Base-by-base conservation (phyloP, 2,113 vertebrate genomes). In the Antidorcas marsupialis region DNA sequence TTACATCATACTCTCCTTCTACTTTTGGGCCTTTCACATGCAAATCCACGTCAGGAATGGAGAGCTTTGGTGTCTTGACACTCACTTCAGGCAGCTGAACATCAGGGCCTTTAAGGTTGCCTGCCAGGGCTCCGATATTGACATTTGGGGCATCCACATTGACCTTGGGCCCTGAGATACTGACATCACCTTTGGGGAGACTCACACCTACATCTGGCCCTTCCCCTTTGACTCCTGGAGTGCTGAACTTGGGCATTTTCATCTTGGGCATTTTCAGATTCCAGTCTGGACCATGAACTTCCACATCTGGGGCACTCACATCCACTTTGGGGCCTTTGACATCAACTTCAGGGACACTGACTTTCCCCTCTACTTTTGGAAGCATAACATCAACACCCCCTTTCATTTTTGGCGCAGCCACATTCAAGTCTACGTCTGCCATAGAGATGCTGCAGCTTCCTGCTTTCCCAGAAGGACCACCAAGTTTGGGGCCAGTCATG, bases 211-310 rank as follows among this genome's bases (percentile, higher is more conserved):
- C 25, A 0, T 89, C 94, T 3, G 93, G 85, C 1, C 67, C 97
- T 47, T 98, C 98, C 5, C 98, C 98, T 98, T 97, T 95, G 43
- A 97, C 7, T 13, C 98, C 97, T 3, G 98, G 96, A 5, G 45
- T 30, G 0, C 89, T 89, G 59, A 98, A 89, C 88, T 98, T 96
- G 0, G 99, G 98, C 97, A 94, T 53, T 52, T 97, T 98, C 43
- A 98, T 94, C 64, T 64, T 97, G 96, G 99, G 98, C 64, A 98
- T 97, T 23, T 98, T 97, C 88, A 98, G 71, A 55, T 98, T 91
- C 93, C 98, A 95, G 21, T 98, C 97, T 25, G 97, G 98, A 25
- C 96, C 97, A 39, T 98, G 96, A 27, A 97, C 43, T 0, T 98
- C 97, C 36, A 98, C 15, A 0, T 90, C 64, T 0, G 98, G 97